Evolutionary conservation across 2,888 invertebrate species (phyloP), one percentile per base, ranked within the genome.

Genomic region (Athalia rosae): DNA sequence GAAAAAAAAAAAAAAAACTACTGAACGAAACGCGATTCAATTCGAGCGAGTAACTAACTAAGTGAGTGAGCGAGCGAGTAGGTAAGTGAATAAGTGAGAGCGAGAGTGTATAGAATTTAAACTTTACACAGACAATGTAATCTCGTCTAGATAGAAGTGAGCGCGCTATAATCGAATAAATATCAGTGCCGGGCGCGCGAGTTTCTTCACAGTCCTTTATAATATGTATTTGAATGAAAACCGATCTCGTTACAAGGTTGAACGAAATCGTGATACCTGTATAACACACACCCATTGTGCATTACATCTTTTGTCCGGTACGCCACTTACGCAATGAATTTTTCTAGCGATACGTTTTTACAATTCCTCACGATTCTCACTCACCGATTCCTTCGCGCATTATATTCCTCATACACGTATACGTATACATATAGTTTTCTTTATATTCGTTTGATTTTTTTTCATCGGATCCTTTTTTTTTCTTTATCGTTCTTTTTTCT

Each of bases 211-310:
- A 56, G 71, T 58, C 56, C 58, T 67, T 56, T 45, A 53, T 53
- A 11, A 53, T 53, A n/a, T n/a, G n/a, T n/a, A 53, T n/a, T n/a
- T 53, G 11, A 71, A 71, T 71, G 71, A 58, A 71, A 71, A 71
- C 58, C 71, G 71, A 71, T 58, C 71, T 71, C 71, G 58, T 58
- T 58, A 71, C 71, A 71, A 71, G 71, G 71, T 71, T 56, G 71
- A 11, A 58, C 71, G 41, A 58, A 71, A 45, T 71, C 58, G 58
- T 71, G 58, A 71, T 71, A 71, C 45, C 53, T 9, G 66, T 53
- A 11, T n/a, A n/a, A n/a, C n/a, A n/a, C 53, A 3, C 53, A n/a
- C 11, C 53, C 9, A 53, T 53, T 53, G 7, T n/a, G 53, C 53
- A 53, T 11, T 7, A 7, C 7, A 7, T 15, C 50, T 43, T 71